phyloP scores from a whole-genome alignment of 2,888 invertebrate species.

The Tinea trinotella region DNA sequence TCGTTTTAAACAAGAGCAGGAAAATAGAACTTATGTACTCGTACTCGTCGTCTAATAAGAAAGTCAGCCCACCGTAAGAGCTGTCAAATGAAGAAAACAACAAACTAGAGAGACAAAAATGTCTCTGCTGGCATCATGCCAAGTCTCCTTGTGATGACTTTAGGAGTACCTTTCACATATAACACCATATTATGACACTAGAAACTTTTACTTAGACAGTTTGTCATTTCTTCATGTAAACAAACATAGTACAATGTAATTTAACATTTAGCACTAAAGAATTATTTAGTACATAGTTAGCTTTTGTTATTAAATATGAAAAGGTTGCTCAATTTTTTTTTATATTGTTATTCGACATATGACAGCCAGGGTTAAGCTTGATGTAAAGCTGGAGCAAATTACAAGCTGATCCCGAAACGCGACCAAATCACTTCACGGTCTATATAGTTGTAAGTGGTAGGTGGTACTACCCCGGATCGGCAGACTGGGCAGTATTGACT shows the following conservation, averaged over 20 bases:
- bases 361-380: too few species aligned
- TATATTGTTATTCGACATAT: too few species aligned
- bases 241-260: background rate
- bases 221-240: background rate
- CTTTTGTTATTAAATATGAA: too few species aligned
- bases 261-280: background rate
- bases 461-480: too few species aligned
- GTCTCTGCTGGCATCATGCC: constrained; percentile 8
- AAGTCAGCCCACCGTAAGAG: constrained; percentile 9
- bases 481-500: too few species aligned
- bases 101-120: constrained; percentile 7
- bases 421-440: too few species aligned
- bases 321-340: too few species aligned
- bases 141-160: constrained; percentile 8
- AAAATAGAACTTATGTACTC: background rate
- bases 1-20: background rate
- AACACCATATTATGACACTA: constrained; percentile 11
- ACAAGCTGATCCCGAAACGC: too few species aligned
- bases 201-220: background rate
- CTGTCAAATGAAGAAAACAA: constrained; percentile 14
- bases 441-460: too few species aligned
- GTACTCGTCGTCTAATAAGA: constrained; percentile 12
- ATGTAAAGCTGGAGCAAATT: too few species aligned
- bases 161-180: constrained; percentile 2
- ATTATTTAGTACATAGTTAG: background rate